phyloP scores from a whole-genome alignment of 2,797 vertebrate genomes.

The Anas flavirostris region DNA sequence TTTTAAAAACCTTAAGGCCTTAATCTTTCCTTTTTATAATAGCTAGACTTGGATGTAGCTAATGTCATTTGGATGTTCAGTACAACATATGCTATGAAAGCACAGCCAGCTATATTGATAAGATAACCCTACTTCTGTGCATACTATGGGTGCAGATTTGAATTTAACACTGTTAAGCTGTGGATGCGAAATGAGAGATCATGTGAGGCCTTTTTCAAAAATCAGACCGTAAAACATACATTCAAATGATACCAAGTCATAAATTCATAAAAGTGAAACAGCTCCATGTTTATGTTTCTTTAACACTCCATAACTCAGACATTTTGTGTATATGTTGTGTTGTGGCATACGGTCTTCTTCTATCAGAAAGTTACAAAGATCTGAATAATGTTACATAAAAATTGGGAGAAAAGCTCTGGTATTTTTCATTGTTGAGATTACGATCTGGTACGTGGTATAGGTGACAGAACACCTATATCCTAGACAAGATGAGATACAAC shows the following conservation, averaged over 20 bases:
- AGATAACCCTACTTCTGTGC: constrained; percentile 27
- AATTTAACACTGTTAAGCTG: constrained; percentile 47
- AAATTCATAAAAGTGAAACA: constrained; percentile 53
- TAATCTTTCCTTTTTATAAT: constrained; percentile 14
- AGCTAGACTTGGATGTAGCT: constrained; percentile 27
- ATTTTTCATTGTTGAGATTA: constrained; percentile 33
- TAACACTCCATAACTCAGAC: constrained; percentile 42
- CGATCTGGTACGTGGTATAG: background rate
- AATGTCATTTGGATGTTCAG: constrained; percentile 50
- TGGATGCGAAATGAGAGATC: constrained; percentile 37
- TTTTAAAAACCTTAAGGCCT: constrained; percentile 34
- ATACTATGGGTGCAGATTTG: constrained; percentile 22
- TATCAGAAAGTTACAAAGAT: constrained; percentile 44
- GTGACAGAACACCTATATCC: constrained; percentile 45
- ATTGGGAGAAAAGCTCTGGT: constrained; percentile 33
- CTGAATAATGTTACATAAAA: constrained; percentile 52
- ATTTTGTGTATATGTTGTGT: constrained; percentile 26
- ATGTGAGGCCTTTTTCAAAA: constrained; percentile 20
- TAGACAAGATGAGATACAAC: constrained; percentile 38
- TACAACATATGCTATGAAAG: constrained; percentile 40
- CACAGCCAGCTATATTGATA: constrained; percentile 32
- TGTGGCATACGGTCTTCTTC: constrained; percentile 37
- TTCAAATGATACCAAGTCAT: constrained; percentile 37
- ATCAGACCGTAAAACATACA: constrained; percentile 28
- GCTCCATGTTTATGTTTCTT: constrained; percentile 48